phyloP scores from a whole-genome alignment of 2,797 vertebrate species.

The Pagetopsis macropterus region DNA sequence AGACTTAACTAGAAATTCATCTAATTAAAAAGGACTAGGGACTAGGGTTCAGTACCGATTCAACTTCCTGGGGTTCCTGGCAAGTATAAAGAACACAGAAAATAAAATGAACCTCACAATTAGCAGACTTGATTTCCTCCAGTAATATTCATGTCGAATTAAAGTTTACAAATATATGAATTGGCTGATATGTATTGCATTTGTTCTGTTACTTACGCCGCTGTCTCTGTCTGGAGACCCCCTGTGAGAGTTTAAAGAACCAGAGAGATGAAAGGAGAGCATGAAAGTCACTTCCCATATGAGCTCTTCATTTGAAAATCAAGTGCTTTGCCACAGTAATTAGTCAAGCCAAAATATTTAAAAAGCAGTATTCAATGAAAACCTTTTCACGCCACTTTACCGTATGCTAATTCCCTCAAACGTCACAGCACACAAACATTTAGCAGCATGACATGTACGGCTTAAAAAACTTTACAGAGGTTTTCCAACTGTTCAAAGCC shows the following conservation, averaged over 20 bases:
- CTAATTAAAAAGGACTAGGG: constrained; percentile 44
- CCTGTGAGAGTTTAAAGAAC: constrained; percentile 70
- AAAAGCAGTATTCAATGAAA: constrained; percentile 22
- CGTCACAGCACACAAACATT: constrained; percentile 7
- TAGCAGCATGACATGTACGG: background rate
- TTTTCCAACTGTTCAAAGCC: background rate
- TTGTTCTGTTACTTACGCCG: constrained; percentile 89
- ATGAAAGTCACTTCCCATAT: constrained; percentile 23
- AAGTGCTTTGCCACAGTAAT: constrained; percentile 35
- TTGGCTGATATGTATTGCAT: constrained; percentile 13
- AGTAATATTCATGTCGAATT: background rate
- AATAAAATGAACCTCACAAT: constrained; percentile 37
- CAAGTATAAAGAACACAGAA: constrained; percentile 56
- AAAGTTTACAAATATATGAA: constrained; percentile 15
- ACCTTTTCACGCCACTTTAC: constrained; percentile 10
- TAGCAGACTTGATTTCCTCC: constrained; percentile 8
- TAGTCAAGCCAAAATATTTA: constrained; percentile 9
- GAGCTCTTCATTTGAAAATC: constrained; percentile 44
- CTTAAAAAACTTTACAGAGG: constrained; percentile 3
- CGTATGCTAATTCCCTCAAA: constrained; percentile 19
- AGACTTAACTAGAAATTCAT: constrained; percentile 40
- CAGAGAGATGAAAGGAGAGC: constrained; percentile 50
- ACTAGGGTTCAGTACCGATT: constrained; percentile 78
- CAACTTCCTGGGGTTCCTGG: constrained; percentile 81
- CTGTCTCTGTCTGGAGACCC: constrained; percentile 97